phyloP scores from a whole-genome alignment of 2,888 invertebrate species.

The Drosophila anomalata region DNA sequence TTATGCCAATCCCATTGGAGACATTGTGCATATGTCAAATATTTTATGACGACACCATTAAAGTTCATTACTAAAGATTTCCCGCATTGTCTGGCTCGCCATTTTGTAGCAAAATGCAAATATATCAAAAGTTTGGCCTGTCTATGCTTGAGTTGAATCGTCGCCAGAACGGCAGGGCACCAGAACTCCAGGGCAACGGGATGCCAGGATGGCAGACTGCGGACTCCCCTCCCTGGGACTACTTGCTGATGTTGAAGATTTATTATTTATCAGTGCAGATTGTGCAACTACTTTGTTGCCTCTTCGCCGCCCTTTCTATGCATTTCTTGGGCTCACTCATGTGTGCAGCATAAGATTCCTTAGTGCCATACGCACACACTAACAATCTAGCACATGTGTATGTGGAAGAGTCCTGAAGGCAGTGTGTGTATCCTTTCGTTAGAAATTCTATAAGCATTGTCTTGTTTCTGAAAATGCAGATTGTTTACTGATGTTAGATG shows the following conservation, averaged over 20 bases:
- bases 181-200: background rate
- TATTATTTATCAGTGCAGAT: conserved; percentile 76
- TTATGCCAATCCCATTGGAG: background rate
- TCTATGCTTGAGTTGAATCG: conserved; percentile 44
- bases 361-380: conserved; percentile 28
- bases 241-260: conserved; percentile 63
- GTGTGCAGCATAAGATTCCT: conserved; percentile 57
- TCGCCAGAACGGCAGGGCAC: conserved; percentile 3
- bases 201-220: conserved; percentile 12
- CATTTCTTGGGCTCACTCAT: conserved; percentile 45
- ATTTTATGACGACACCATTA: conserved; percentile 47
- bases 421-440: conserved; percentile 42
- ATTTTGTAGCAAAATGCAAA: conserved; percentile 53
- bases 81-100: conserved; percentile 44
- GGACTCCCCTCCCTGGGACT: conserved; percentile 33
- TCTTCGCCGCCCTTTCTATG: conserved; percentile 2
- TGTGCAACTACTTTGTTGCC: conserved; percentile 51
- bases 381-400: background rate
- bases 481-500: conserved; percentile 66
- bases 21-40: conserved; percentile 12
- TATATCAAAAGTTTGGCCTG: conserved; percentile 60
- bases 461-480: conserved; percentile 67
- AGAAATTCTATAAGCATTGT: conserved; percentile 67
- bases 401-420: conserved; percentile 18
- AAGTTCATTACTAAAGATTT: conserved; percentile 64